Percentiles rank a stretch among this genome's conserved stretches.
Evolutionary conservation across 2,888 invertebrate species (phyloP).

Genomic region (Drosophila greeni): DNA sequence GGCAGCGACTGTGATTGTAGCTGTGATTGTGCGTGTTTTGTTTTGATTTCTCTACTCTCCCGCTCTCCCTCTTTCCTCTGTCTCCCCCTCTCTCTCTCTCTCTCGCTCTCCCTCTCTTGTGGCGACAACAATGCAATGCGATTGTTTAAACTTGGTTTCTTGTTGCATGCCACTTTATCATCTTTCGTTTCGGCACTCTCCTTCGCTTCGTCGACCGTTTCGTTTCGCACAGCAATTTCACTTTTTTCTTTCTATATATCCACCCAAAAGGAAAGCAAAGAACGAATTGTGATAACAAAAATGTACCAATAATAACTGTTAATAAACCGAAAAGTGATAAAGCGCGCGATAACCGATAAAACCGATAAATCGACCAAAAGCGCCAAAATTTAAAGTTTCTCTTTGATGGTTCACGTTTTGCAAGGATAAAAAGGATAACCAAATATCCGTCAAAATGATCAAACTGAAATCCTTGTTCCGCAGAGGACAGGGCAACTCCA

Average conservation of each 20-base stretch:
- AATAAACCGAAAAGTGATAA: conserved; percentile 31
- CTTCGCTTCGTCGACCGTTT: conserved; percentile 20
- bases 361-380: not conserved
- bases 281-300: conserved; percentile 35
- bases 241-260: conserved; percentile 39
- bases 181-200: conserved; percentile 42
- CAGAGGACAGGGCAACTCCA: conserved; percentile 85
- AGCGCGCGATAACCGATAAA: conserved; percentile 30
- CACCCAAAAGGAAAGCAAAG: conserved; percentile 31
- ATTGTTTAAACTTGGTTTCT: conserved; percentile 38
- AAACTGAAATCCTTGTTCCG: conserved; percentile 95
- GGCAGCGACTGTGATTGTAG: conserved; percentile 10
- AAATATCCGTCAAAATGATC: conserved; percentile 84
- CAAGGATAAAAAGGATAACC: conserved; percentile 26
- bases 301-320: conserved; percentile 34
- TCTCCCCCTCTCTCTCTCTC: not conserved
- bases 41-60: conserved; percentile 23
- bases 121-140: conserved; percentile 31
- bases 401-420: conserved; percentile 69
- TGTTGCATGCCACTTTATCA: conserved; percentile 55
- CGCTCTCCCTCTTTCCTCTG: not conserved
- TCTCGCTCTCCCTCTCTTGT: conserved; percentile 2
- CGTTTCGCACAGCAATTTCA: conserved; percentile 47
- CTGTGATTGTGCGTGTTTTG: conserved; percentile 19
- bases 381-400: conserved; percentile 5